phyloP scores from a whole-genome alignment of 2,113 vertebrate genomes.

The Eclectus roratus region DNA sequence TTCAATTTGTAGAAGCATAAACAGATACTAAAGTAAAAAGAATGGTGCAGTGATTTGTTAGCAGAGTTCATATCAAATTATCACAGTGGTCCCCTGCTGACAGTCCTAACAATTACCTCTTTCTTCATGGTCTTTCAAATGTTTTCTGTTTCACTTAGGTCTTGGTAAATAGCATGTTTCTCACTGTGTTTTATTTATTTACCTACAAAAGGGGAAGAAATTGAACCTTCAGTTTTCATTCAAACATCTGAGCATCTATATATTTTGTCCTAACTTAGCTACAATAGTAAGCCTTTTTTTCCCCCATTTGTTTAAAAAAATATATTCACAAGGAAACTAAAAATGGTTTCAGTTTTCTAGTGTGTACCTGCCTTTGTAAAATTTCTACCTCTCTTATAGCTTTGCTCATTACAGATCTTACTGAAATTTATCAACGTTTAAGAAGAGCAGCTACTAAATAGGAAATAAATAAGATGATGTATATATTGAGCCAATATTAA shows the following conservation, averaged over 20 bases:
- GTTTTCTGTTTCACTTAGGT: constrained; percentile 88
- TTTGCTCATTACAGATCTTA: constrained; percentile 6
- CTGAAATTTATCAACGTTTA: not conserved
- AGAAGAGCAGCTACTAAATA: not conserved
- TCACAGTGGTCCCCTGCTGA: constrained; percentile 91
- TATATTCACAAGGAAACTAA: not conserved
- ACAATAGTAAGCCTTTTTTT: not conserved
- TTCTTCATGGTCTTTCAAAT: constrained; percentile 81
- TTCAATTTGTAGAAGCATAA: constrained; percentile 99
- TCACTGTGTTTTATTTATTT: constrained; percentile 83
- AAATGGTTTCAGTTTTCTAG: constrained; percentile 44
- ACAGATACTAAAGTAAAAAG: constrained; percentile 99
- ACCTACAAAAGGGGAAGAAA: constrained; percentile 41
- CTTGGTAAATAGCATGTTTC: constrained; percentile 86
- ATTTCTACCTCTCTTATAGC: not conserved
- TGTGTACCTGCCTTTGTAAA: not conserved
- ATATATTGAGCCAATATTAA: not conserved
- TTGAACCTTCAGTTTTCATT: not conserved
- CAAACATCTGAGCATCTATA: not conserved
- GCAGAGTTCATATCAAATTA: constrained; percentile 97
- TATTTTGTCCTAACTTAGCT: not conserved
- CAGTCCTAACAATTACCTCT: constrained; percentile 87
- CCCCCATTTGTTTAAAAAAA: not conserved
- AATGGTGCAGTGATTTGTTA: constrained; percentile 97
- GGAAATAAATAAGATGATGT: not conserved